phyloP scores from a whole-genome alignment of 1,140 invertebrate genomes.

The Lamellibrachia luymesi region DNA sequence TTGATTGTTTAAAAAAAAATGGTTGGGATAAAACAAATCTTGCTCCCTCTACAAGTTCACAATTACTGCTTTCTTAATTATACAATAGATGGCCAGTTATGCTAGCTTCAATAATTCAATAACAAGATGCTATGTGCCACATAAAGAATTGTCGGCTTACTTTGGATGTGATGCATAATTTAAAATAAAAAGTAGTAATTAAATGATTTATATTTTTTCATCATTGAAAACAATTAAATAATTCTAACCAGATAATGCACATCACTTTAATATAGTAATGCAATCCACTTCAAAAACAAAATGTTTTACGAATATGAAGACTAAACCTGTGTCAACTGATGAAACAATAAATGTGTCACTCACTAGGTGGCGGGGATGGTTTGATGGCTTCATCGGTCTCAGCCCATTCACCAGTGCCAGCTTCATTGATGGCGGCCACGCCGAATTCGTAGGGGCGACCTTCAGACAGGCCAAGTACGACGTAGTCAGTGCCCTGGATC shows the following conservation, averaged over 20 bases:
- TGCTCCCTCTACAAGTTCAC: not conserved
- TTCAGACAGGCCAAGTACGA: conserved; percentile 84
- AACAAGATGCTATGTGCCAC: no score
- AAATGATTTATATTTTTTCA: not conserved
- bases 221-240: not conserved
- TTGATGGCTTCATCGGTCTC: conserved; percentile 86
- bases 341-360: conserved; percentile 6
- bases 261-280: no score
- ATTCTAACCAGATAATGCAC: not conserved
- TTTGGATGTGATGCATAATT: not conserved
- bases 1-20: not conserved
- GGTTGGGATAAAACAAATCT: not conserved
- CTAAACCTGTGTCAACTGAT: no score
- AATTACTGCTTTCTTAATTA: not conserved
- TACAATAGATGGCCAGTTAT: not conserved
- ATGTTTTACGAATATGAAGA: no score
- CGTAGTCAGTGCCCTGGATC: conserved; percentile 63
- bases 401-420: conserved; percentile 89
- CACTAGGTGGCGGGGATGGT: conserved; percentile 79
- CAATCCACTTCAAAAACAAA: no score
- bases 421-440: conserved; percentile 92
- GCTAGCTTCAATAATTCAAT: no score
- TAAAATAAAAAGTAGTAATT: not conserved
- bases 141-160: no score
- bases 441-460: conserved; percentile 97